A percentile compares a stretch with the other conserved stretches of the same genome.
Evolutionary conservation across 2,888 invertebrate species (phyloP).

Genomic region (Melanophora roralis): DNA sequence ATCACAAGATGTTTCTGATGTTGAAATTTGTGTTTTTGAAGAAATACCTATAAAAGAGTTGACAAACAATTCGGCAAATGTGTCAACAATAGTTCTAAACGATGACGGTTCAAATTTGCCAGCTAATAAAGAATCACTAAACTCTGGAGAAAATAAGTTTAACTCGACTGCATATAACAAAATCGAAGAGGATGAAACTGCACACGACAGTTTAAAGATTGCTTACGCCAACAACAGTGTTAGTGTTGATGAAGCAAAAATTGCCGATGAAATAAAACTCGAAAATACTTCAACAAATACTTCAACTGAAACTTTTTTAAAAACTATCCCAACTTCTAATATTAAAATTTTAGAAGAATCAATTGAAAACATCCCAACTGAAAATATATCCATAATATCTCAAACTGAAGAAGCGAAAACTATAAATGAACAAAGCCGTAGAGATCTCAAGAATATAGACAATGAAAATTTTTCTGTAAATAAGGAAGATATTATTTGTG

Average conservation of each 20-base stretch:
- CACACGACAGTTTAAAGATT: too few species aligned
- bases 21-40: constrained; percentile 46
- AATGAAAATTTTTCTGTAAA: neutral
- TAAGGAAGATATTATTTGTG: neutral
- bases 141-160: too few species aligned
- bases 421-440: neutral
- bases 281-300: too few species aligned
- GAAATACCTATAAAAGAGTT: constrained; percentile 17
- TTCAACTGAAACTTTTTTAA: neutral
- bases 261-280: neutral
- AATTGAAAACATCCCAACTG: neutral
- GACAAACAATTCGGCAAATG: neutral
- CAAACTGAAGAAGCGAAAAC: neutral
- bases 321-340: neutral
- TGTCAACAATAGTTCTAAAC: constrained; percentile 20
- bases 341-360: neutral
- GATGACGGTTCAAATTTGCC: neutral
- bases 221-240: neutral
- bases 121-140: neutral
- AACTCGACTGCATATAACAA: neutral
- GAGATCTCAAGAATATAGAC: neutral
- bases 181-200: neutral
- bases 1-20: constrained; percentile 48
- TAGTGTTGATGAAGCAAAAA: neutral
- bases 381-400: neutral